Evolutionary conservation across 2,797 vertebrate species (phyloP), one percentile per base, ranked within the genome.

Genomic region (Fundulus diaphanus): DNA sequence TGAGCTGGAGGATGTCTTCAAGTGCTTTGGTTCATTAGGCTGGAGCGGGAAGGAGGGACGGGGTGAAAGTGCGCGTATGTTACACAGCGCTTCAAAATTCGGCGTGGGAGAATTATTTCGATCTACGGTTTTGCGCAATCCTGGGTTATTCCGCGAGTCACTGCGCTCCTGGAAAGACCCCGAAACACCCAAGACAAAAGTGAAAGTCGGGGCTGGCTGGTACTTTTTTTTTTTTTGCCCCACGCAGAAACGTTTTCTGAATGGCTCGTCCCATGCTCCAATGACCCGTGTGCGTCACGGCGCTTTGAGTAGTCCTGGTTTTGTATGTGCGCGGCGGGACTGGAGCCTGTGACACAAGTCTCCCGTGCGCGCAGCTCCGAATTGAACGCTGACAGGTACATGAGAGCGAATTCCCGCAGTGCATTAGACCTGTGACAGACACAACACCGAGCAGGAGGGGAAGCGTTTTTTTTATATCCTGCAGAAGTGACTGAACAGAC

Each of bases 341-440:
- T 33, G 44, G 74, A 74, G 79, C 33, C 33, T 76, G 83, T 84
- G 70, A 78, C 69, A 27, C 66, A 29, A 24, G 72, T 37, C 74
- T 79, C 72, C 37, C 65, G 77, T 49, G 76, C 71, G 11, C 18
- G 75, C 46, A 49, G n/a, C 76, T 69, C 68, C 33, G 76, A n/a
- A 51, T 20, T 81, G 65, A 80, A 63, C 85, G 56, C 44, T 85
- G 81, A 83, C 78, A 82, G 76, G 70, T 81, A 75, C 86, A 87
- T 48, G 82, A 85, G 79, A 54, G 78, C 82, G 89, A 82, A 90
- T 87, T 70, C 85, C 89, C 87, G 90, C 92, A 92, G 88, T 92
- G 87, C 86, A 82, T 52, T 71, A 74, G 80, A 79, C 54, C 46
- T 20, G 33, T 63, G 33, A 37, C 20, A 24, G 33, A 37, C 9